Base-by-base conservation (phyloP, 2,888 invertebrate genomes). In the Herminia tarsipennalis region DNA sequence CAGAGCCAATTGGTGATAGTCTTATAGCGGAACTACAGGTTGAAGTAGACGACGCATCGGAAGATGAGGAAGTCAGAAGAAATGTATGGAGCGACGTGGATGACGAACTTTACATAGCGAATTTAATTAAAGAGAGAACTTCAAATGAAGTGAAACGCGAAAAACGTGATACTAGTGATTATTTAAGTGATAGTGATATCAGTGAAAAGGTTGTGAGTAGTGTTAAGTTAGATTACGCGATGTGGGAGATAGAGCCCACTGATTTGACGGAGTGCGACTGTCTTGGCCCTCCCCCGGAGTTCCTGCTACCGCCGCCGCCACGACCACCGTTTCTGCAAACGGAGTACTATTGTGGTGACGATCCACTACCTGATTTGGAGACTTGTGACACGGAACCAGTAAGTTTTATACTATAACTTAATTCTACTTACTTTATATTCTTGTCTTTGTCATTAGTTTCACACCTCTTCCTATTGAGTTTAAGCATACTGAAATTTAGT, bases 381-480 rank as follows among this genome's bases (percentile, higher is more conserved):
- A 94, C 95, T 70, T 95, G 95, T 85, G 95, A 95, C 80, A 94
- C 94, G 70, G 93, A 95, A 92, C 95, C 95, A 93, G 95, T 95
- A 86, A 95, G 95, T 93, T 13, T 30, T 43, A 49, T 16, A 10
- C 3, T 29, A 39, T 25, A 22, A 35, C 9, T 22, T 45, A 3
- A 27, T 8, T 39, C 6, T 14, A 14, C 10, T 2, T 6, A 5
- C 5, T 5, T 10, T 1, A 22, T 1, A 30, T 1, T 21, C 20
- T 20, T 12, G n/a, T 13, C 6, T 13, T 13, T n/a, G n/a, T n/a
- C n/a, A n/a, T n/a, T n/a, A n/a, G n/a, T n/a, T n/a, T 9, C 1
- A 21, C 4, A 21, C 9, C 1, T 2, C 17, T 25, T 13, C 17
- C 8, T 25, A 28, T 28, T 16, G 33, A 17, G 20, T 20, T 36